phyloP scores from a whole-genome alignment of 2,797 vertebrate genomes.

The Urocyon cinereoargenteus region DNA sequence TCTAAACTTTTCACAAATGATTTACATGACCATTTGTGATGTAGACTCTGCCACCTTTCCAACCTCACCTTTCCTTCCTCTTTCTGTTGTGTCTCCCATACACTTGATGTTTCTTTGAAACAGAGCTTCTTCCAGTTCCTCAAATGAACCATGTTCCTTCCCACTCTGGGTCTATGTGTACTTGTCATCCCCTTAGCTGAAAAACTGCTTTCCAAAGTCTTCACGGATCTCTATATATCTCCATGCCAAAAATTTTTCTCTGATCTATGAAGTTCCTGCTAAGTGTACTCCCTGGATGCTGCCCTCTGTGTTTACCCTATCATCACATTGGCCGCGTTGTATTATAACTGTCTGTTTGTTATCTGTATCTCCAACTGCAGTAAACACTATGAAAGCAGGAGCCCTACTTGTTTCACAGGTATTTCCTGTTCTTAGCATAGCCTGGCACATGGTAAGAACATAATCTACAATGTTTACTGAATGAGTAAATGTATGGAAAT shows the following conservation, averaged over 20 bases:
- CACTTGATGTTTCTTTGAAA: background rate
- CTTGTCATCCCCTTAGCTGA: background rate
- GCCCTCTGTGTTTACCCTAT: background rate
- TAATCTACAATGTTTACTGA: background rate
- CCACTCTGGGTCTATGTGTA: no score
- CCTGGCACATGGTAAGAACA: background rate
- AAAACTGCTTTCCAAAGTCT: background rate
- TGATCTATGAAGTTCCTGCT: background rate
- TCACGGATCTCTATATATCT: background rate
- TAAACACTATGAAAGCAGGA: background rate
- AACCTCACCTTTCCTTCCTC: background rate
- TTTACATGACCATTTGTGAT: background rate
- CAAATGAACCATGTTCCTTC: background rate
- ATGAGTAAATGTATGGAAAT: background rate
- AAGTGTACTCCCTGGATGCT: accelerated
- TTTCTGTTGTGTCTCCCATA: background rate
- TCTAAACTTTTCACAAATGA: background rate
- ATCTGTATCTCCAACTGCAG: background rate
- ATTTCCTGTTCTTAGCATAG: background rate
- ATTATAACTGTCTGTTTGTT: background rate
- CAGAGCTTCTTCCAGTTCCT: background rate
- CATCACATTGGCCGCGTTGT: background rate
- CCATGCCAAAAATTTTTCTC: background rate
- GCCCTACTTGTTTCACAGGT: background rate
- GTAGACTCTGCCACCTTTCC: background rate